Conservation (phyloP, 1,140 invertebrate species). For the Zaprionus camerounensis region DNA sequence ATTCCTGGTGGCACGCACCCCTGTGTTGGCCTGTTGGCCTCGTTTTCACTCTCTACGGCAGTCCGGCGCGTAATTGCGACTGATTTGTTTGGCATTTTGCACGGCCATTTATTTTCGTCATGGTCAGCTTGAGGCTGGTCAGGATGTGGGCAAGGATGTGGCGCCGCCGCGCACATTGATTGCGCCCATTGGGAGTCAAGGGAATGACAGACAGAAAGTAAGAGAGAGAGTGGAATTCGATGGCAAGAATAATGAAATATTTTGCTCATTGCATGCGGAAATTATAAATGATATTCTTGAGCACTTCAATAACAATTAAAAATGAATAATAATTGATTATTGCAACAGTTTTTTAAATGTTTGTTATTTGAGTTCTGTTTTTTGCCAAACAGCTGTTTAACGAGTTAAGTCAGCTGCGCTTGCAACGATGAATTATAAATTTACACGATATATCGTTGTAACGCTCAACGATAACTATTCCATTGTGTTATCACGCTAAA, state of each 20-base stretch:
- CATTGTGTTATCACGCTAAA: background rate
- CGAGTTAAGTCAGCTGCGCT: background rate
- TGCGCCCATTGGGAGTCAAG: constrained; percentile 30
- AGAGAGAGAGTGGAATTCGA: background rate
- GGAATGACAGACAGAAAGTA: constrained; percentile 1
- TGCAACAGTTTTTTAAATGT: background rate
- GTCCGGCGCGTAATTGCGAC: constrained; percentile 65
- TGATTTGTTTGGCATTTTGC: constrained; percentile 76
- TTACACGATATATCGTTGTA: background rate
- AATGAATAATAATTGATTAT: background rate
- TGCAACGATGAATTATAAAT: background rate
- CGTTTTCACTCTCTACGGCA: constrained; percentile 21
- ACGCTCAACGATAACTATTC: background rate
- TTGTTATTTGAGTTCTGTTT: background rate
- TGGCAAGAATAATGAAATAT: background rate
- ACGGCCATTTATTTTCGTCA: constrained; percentile 72
- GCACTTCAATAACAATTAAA: background rate
- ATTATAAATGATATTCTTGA: constrained; percentile 5
- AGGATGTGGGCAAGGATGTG: constrained; percentile 54
- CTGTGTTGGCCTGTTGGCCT: constrained; percentile 2
- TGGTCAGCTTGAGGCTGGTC: constrained; percentile 56
- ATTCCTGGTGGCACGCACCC: constrained; percentile 3
- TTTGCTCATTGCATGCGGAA: background rate
- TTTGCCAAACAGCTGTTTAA: background rate
- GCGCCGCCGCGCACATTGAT: constrained; percentile 24